Evolutionary conservation across 2,888 invertebrate species (phyloP).

Genomic region (Lasioglossum oenotherae): DNA sequence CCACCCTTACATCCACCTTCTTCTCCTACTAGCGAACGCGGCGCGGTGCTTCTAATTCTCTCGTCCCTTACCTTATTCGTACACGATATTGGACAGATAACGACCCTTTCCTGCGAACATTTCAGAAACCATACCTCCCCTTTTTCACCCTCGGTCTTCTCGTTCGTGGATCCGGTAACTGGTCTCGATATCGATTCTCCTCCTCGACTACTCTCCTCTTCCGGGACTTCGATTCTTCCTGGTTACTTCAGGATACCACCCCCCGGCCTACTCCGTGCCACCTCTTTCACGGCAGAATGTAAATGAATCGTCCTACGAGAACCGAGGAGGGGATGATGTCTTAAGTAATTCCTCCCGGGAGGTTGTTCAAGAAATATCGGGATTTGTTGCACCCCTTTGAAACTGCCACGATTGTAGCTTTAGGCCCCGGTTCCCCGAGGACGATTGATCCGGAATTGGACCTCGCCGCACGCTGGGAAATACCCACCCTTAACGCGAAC

Average conservation of each 20-base stretch:
- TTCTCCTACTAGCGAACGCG: conserved; percentile 24
- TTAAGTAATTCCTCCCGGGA: conserved; percentile 6
- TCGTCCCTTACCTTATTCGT: conserved; percentile 52
- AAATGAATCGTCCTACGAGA: conserved; percentile 8
- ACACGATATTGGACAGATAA: conserved; percentile 57
- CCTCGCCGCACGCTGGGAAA: neutral
- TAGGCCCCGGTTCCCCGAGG: neutral
- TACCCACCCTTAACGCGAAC: neutral
- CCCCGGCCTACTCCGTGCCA: neutral
- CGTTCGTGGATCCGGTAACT: conserved; percentile 15
- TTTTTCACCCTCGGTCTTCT: neutral
- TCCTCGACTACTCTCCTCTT: conserved; percentile 15
- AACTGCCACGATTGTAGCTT: neutral
- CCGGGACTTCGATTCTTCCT: conserved; percentile 27
- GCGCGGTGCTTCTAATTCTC: conserved; percentile 55
- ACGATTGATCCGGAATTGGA: neutral
- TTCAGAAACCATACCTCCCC: neutral
- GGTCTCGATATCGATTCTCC: conserved; percentile 47
- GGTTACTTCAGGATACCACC: neutral
- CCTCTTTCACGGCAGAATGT: neutral
- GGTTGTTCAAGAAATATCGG: neutral
- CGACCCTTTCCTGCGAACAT: conserved; percentile 40
- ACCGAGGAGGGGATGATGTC: neutral
- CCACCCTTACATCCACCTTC: conserved; percentile 53
- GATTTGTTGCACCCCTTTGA: conserved; percentile 16